Evolutionary conservation across 2,888 invertebrate species (phyloP).

Genomic region (Lithodes maja): DNA sequence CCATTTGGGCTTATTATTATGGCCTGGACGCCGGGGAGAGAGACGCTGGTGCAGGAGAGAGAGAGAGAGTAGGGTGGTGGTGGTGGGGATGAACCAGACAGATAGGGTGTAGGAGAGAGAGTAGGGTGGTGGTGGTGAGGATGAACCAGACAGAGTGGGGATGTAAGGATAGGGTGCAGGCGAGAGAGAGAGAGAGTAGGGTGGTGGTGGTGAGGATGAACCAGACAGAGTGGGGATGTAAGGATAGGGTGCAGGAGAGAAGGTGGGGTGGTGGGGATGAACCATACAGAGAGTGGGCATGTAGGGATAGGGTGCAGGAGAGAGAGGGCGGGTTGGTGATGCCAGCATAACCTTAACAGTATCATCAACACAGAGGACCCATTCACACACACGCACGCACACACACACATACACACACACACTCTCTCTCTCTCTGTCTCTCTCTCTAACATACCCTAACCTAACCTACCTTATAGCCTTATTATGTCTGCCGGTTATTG

Average conservation of each 20-base stretch:
- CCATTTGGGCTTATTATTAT: too few species aligned
- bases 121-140: too few species aligned
- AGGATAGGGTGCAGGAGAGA: neutral
- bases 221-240: neutral
- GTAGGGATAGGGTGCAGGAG: neutral
- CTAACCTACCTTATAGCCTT: too few species aligned
- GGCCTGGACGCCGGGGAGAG: too few species aligned
- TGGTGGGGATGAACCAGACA: too few species aligned
- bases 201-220: neutral
- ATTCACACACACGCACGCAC: neutral
- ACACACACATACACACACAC: neutral
- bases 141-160: neutral
- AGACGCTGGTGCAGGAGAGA: neutral
- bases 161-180: neutral
- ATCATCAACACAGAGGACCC: slow-evolving; percentile 7
- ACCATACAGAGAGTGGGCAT: too few species aligned
- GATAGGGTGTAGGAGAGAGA: too few species aligned
- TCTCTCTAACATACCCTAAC: neutral
- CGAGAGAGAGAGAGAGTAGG: neutral
- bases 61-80: neutral
- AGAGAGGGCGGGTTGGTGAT: neutral
- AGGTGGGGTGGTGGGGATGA: neutral
- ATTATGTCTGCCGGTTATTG: too few species aligned
- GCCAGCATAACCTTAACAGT: slow-evolving; percentile 13
- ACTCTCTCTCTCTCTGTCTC: slow-evolving; percentile 1